A percentile compares a stretch with the other conserved stretches of the same genome.
These are phyloP conservation scores for Hydrolagus affinis DNA, from an alignment of 2,113 vertebrate genomes.

Conservation along the genomic window DNA sequence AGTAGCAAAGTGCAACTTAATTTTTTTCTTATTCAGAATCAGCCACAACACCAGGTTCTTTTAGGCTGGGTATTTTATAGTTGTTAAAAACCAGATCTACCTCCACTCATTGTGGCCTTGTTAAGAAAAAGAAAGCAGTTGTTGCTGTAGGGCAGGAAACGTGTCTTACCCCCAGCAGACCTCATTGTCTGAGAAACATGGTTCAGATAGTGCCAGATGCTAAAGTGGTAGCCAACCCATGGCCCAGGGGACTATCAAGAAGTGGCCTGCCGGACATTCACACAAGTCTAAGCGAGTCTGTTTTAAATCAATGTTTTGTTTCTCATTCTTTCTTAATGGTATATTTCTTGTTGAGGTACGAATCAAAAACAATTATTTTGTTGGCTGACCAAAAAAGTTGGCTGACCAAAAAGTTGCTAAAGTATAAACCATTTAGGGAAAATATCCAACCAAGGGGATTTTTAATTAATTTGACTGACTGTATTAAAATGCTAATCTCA, in stretches of 20 bases:
- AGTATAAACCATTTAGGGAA: too few species aligned
- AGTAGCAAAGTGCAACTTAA: not conserved
- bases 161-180: not conserved
- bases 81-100: not conserved
- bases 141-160: not conserved
- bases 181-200: not conserved
- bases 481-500: not conserved
- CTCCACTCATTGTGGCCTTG: not conserved
- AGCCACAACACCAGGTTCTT: not conserved
- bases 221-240: not conserved
- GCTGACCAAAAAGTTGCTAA: too few species aligned
- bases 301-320: too few species aligned
- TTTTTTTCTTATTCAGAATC: not conserved
- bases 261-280: too few species aligned
- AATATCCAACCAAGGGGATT: not conserved
- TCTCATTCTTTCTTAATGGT: not conserved
- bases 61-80: not conserved
- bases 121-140: not conserved
- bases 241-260: too few species aligned
- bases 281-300: too few species aligned
- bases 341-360: not conserved
- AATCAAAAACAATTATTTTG: not conserved
- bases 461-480: too few species aligned
- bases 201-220: not conserved
- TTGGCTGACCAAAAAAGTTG: too few species aligned